Evolutionary conservation across 2,113 vertebrate species (phyloP).

Genomic region (Crypturellus undulatus): DNA sequence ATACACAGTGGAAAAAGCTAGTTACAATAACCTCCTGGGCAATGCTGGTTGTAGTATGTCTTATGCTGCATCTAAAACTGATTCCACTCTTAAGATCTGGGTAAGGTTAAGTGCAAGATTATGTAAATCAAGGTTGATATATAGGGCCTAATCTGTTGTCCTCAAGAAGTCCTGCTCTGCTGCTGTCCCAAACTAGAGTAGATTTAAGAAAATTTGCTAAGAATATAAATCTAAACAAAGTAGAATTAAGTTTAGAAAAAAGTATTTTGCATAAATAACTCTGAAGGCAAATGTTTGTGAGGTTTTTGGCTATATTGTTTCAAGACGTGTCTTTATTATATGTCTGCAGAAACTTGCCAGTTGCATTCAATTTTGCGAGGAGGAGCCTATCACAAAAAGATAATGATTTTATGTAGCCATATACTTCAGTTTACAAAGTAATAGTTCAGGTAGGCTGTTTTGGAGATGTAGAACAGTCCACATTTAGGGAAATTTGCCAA

Average conservation of each 20-base stretch:
- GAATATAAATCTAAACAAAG: conserved; percentile 13
- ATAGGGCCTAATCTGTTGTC: not conserved
- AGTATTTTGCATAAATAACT: not conserved
- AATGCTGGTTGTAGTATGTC: not conserved
- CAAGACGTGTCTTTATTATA: not conserved
- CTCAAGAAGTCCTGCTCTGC: not conserved
- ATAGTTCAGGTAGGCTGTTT: accelerated
- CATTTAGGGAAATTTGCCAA: not conserved
- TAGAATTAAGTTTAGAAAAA: not conserved
- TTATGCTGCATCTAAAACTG: not conserved
- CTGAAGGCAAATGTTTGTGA: not conserved
- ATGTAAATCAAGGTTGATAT: not conserved
- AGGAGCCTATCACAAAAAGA: not conserved
- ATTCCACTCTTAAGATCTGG: not conserved
- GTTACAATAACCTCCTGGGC: not conserved
- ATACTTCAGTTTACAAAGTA: not conserved
- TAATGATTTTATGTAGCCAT: not conserved
- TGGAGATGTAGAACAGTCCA: not conserved
- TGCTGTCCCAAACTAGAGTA: not conserved
- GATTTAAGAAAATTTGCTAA: not conserved
- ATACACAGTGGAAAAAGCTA: not conserved
- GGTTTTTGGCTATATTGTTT: not conserved
- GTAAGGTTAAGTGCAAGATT: not conserved
- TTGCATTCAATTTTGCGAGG: not conserved
- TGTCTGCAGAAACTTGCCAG: not conserved